Evolutionary conservation across 2,113 vertebrate species (phyloP).

Genomic region (Phyllopteryx taeniolatus): DNA sequence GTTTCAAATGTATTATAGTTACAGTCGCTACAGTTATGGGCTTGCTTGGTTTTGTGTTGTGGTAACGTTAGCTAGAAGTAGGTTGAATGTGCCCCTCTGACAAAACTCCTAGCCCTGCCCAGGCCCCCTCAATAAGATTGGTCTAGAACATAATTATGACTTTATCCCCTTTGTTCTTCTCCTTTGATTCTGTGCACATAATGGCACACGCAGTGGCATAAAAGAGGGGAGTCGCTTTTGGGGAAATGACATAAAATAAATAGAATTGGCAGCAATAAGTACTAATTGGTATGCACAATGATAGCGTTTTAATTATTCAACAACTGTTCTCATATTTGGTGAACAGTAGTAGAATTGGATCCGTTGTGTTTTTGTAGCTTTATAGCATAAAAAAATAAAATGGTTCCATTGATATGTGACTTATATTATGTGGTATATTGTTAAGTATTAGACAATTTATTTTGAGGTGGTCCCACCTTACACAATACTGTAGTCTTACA

Average conservation of each 20-base stretch:
- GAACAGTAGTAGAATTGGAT: background rate
- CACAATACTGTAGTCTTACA: too few relatives aligned
- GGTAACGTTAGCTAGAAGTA: background rate
- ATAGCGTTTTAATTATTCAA: slow-evolving; percentile 7
- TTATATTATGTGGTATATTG: too few relatives aligned
- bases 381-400: too few relatives aligned
- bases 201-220: background rate
- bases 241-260: slow-evolving; percentile 36
- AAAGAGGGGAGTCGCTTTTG: slow-evolving; percentile 14
- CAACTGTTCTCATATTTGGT: background rate
- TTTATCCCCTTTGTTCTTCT: slow-evolving; percentile 7
- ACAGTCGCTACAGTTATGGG: too few relatives aligned
- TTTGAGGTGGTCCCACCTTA: too few relatives aligned
- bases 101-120: background rate
- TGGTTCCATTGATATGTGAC: too few relatives aligned
- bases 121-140: too few relatives aligned
- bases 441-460: too few relatives aligned
- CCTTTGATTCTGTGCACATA: slow-evolving; percentile 16
- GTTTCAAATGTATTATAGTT: too few relatives aligned
- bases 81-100: background rate
- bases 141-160: slow-evolving; percentile 16
- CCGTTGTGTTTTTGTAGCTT: background rate
- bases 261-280: slow-evolving; percentile 19
- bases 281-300: slow-evolving; percentile 15
- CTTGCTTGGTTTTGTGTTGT: background rate